Conservation (phyloP, 1,140 invertebrate species). For the Ostrea denselamellosa region DNA sequence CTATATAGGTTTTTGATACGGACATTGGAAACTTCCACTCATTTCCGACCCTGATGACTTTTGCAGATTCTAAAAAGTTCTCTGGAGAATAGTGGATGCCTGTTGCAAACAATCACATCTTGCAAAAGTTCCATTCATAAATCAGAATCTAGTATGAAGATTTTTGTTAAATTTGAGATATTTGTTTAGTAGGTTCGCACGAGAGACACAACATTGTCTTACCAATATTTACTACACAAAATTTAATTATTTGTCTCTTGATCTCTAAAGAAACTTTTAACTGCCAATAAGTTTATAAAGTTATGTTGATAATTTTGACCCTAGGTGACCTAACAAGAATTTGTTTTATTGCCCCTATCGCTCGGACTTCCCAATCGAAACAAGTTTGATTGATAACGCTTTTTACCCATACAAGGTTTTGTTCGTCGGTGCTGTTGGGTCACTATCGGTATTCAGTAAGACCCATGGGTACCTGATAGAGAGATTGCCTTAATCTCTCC, state of each 20-base stretch:
- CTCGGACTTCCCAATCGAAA: neutral
- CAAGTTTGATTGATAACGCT: neutral
- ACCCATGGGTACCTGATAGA: neutral
- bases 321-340: neutral
- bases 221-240: no score
- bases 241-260: no score
- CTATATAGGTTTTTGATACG: neutral
- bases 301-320: neutral
- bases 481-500: constrained; percentile 29
- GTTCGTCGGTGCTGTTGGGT: constrained; percentile 20
- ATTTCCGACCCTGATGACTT: neutral
- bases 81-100: neutral
- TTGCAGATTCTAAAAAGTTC: neutral
- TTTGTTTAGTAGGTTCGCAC: neutral
- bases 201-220: no score
- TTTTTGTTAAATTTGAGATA: neutral
- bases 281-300: no score
- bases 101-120: neutral
- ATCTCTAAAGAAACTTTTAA: no score
- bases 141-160: neutral
- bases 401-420: neutral
- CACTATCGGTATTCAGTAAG: neutral
- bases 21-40: neutral
- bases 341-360: neutral
- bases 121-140: neutral